phyloP scores from a whole-genome alignment of 2,113 vertebrate species.

The Ictidomys tridecemlineatus region DNA sequence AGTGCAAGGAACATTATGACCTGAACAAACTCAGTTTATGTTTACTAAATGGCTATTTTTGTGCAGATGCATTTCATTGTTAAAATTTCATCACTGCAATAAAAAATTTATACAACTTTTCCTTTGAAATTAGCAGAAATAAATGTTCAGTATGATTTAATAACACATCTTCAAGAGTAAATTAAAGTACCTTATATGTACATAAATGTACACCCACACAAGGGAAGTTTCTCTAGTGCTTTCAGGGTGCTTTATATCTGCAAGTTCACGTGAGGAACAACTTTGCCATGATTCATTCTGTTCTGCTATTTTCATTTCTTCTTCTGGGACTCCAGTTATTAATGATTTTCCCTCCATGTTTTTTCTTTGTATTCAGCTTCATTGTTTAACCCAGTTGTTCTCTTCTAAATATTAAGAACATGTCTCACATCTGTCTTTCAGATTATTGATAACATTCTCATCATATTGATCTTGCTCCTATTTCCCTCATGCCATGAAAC shows the following conservation, averaged over 20 bases:
- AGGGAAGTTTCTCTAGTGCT: not conserved
- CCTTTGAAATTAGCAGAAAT: not conserved
- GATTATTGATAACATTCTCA: accelerated
- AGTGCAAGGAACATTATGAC: not conserved
- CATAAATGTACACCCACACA: accelerated
- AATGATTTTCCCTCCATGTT: not conserved
- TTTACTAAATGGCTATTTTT: not conserved
- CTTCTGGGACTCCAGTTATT: no score
- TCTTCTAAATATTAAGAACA: not conserved
- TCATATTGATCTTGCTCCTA: accelerated
- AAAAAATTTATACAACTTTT: not conserved
- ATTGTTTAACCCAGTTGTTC: not conserved
- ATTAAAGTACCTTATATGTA: not conserved
- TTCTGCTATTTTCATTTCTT: not conserved
- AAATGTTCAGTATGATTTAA: not conserved
- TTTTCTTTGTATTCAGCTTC: accelerated
- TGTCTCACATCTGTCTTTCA: not conserved
- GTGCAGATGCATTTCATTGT: not conserved
- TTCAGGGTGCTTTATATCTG: not conserved
- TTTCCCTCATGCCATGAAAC: not conserved
- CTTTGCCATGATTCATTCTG: not conserved
- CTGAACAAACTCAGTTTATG: not conserved
- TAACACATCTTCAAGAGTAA: not conserved
- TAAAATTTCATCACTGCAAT: not conserved
- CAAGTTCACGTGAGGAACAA: not conserved